phyloP scores from a whole-genome alignment of 2,888 invertebrate species.

The Mechanitis messenoides region DNA sequence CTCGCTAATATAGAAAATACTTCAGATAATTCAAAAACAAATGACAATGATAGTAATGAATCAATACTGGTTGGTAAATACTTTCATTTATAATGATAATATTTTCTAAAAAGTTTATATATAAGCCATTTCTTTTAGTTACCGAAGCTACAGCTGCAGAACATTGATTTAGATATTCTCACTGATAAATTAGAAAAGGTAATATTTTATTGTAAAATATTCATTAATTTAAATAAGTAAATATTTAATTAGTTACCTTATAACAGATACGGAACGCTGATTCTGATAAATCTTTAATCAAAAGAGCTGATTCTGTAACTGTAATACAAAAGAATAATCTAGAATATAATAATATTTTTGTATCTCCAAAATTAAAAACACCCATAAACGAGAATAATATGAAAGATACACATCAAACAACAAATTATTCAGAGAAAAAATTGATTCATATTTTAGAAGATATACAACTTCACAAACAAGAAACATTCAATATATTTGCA shows the following conservation, averaged over 20 bases:
- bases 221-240: not conserved
- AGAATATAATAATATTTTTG: conserved; percentile 32
- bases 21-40: too few species aligned
- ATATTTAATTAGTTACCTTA: conserved; percentile 2
- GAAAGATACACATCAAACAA: conserved; percentile 26
- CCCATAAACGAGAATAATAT: conserved; percentile 26
- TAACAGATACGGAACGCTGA: conserved; percentile 46
- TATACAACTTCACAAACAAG: conserved; percentile 45
- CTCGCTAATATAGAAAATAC: too few species aligned
- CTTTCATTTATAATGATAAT: not conserved
- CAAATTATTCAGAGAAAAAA: conserved; percentile 52
- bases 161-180: conserved; percentile 47
- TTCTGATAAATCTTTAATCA: conserved; percentile 12
- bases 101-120: not conserved
- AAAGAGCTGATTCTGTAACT: conserved; percentile 27
- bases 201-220: conserved; percentile 14
- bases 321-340: conserved; percentile 8
- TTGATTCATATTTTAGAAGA: conserved; percentile 62
- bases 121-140: conserved; percentile 41
- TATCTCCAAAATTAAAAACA: conserved; percentile 44
- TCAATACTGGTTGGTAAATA: conserved; percentile 27
- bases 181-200: conserved; percentile 54
- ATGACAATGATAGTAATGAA: conserved; percentile 22
- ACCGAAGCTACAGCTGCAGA: conserved; percentile 49
- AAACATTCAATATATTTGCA: conserved; percentile 47